Base-by-base conservation (phyloP, 2,888 invertebrate genomes). In the Nomada fucata region DNA sequence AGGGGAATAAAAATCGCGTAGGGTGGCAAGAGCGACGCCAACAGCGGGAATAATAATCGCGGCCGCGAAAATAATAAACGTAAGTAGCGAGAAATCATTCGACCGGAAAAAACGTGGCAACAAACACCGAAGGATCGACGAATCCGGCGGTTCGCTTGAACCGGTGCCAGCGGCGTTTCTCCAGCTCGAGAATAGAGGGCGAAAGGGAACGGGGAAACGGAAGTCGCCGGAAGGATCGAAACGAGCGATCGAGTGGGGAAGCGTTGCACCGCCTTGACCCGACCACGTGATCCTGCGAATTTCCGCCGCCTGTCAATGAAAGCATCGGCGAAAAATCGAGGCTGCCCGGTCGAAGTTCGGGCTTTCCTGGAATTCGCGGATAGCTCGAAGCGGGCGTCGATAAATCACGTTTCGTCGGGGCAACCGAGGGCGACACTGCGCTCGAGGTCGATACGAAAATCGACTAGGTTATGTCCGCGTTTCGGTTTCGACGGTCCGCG, bases 211-310 rank as follows among this genome's bases (percentile, higher is more conserved):
- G 44, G 20, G 15, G 26, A 20, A 13, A 20, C 29, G 23, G 18
- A 50, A 59, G 57, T 65, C 23, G 29, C 29, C 47, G 13, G 47
- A 15, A 5, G 20, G 11, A 7, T 44, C 13, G 20, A 26, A 53
- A 42, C 65, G 44, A 11, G 36, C 52, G 7, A 23, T 42, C 50
- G 64, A 42, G 44, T n/a, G 53, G 50, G 13, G 13, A 9, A 20
- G 4, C 2, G 29, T 60, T 71, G 79, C 42, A 42, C 76, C 76
- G 15, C 79, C 79, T 69, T 78, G 80, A 81, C 78, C 78, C 52
- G 72, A 2, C 53, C 47, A 77, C 73, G 80, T 81, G 80, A 77
- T 61, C 9, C 61, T 2, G 26, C 26, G 78, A 78, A 63, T 42
- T 60, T 79, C 63, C 36, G 13, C n/a, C 18, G 44, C 0, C 26